phyloP scores from a whole-genome alignment of 2,113 vertebrate species.

The Sinocyclocheilus grahami region DNA sequence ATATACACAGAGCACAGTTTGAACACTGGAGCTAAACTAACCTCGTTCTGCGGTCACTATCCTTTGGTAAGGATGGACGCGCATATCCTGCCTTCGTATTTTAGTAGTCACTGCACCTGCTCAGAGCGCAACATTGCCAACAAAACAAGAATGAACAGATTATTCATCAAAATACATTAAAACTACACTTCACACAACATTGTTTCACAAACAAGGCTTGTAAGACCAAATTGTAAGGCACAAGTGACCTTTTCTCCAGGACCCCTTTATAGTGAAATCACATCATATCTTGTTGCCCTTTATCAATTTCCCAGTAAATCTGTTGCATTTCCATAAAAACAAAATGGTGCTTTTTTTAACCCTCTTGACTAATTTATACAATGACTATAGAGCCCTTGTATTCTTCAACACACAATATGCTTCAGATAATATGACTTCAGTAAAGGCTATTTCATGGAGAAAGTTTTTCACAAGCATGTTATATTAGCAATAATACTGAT shows the following conservation, averaged over 20 bases:
- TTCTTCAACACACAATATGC: conserved; percentile 8
- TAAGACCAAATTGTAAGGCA: conserved; percentile 62
- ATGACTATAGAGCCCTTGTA: conserved; percentile 43
- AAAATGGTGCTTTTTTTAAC: background rate
- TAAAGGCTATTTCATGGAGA: conserved; percentile 32
- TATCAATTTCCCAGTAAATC: background rate
- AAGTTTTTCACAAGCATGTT: conserved; percentile 23
- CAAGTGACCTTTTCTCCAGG: conserved; percentile 24
- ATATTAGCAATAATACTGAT: conserved; percentile 54
- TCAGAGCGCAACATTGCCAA: conserved; percentile 94
- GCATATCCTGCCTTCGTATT: conserved; percentile 99
- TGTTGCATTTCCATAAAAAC: conserved; percentile 7
- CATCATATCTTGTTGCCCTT: background rate
- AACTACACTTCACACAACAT: conserved; percentile 31
- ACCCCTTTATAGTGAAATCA: background rate
- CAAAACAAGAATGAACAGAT: conserved; percentile 88
- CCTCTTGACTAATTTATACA: conserved; percentile 7
- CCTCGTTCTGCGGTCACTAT: conserved; percentile 99
- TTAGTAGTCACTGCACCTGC: conserved; percentile 99
- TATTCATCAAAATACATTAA: conserved; percentile 72
- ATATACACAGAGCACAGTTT: conserved; percentile 41
- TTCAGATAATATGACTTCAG: conserved; percentile 33
- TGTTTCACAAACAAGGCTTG: conserved; percentile 76
- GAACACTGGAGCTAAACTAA: conserved; percentile 94
- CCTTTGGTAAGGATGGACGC: conserved; percentile 99